Percentiles rank a stretch among this genome's conserved stretches.
Evolutionary conservation across 2,888 invertebrate species (phyloP).

Genomic region (Amiota communis): DNA sequence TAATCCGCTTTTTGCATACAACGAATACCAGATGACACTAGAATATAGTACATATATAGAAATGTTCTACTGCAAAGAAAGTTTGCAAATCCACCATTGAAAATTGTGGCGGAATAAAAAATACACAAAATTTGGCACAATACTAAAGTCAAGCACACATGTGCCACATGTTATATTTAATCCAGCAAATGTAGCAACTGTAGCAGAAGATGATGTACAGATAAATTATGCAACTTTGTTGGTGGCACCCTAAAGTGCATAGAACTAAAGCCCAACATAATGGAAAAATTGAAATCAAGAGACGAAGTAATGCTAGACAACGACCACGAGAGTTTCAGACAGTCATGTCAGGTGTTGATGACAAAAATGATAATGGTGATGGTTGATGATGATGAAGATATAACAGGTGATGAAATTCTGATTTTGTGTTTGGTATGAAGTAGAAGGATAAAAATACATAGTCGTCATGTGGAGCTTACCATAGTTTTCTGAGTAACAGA

Average conservation of each 20-base stretch:
- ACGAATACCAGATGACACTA: too few relatives aligned
- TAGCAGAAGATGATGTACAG: neutral
- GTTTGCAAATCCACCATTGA: too few relatives aligned
- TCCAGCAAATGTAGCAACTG: too few relatives aligned
- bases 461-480: conserved; percentile 53
- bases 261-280: neutral
- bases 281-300: neutral
- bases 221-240: conserved; percentile 2
- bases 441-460: conserved; percentile 24
- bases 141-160: too few relatives aligned
- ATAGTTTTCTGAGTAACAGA: conserved; percentile 67
- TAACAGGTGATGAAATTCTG: neutral
- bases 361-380: neutral
- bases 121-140: too few relatives aligned
- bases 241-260: too few relatives aligned
- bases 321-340: too few relatives aligned
- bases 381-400: neutral
- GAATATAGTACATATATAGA: too few relatives aligned
- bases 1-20: too few relatives aligned
- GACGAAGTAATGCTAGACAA: neutral
- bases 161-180: too few relatives aligned
- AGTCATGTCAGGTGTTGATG: neutral
- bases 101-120: too few relatives aligned
- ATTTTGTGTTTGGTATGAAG: conserved; percentile 5
- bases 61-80: too few relatives aligned